Evolutionary conservation across 2,797 vertebrate species (phyloP), one percentile per base, ranked within the genome.

Genomic region (Decapterus maruadsi): DNA sequence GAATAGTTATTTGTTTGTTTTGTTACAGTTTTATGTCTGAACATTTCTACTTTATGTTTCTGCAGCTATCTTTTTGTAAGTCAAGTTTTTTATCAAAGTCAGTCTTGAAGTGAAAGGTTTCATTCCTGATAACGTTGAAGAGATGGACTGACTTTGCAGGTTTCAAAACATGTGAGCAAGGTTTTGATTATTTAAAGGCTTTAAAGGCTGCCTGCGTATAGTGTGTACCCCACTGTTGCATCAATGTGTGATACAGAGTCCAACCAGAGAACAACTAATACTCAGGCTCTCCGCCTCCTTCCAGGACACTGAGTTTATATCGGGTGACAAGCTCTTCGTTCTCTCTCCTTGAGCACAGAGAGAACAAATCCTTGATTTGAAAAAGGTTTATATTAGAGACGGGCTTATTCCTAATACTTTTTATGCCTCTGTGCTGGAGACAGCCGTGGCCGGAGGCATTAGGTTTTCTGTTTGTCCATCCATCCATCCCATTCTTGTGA

Each of bases 291-390:
- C 57, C 62, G 72, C 58, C 73, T n/a, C 66, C 34, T 82, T 65
- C 63, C 42, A 67, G 72, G 75, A 75, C 79, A 42, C 50, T 8
- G 58, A 57, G 79, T 77, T 89, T 83, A 80, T 71, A 75, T 81
- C 34, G 75, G 86, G 73, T 81, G 50, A 83, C 71, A 70, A 42
- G 4, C 36, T 22, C 7, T 46, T 68, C n/a, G 22, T 22, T 67
- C 20, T 53, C 13, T 54, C 31, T 45, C 53, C 36, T 19, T 34
- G 22, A 73, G 48, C 45, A 17, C 16, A 26, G 22, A 51, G 31
- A 13, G 19, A 48, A 19, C 9, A 11, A 59, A 10, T 0, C 8
- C 12, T 46, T 31, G 6, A 34, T 26, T 31, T 31, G 22, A 66
- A 60, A 53, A 55, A 31, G 46, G 12, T 20, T 58, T 13, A 45